Evolutionary conservation across 2,113 vertebrate genomes (phyloP), one percentile per base, ranked within the genome.

Genomic region (Salvelinus namaycush): DNA sequence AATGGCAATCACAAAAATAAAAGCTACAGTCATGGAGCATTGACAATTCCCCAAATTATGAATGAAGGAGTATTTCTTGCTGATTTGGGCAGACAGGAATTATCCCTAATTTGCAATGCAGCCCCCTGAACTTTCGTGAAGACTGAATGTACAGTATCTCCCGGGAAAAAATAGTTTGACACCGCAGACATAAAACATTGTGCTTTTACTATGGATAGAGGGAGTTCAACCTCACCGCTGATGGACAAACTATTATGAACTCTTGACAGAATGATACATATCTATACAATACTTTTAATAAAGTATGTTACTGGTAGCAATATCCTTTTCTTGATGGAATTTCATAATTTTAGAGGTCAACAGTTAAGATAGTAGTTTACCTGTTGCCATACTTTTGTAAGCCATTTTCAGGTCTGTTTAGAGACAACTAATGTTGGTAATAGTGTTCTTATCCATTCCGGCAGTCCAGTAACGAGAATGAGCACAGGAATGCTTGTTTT

Each of bases 211-310:
- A 11, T 44, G 39, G 8, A 11, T 44, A 44, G 54, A 57, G 18
- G 39, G 73, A 81, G 18, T 16, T 39, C 65, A 73, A 24, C 74
- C 12, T 11, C 51, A 24, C 20, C 22, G 48, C 76, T 12, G 75
- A 77, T 60, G 72, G 75, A 29, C 65, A 31, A 75, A 69, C 51
- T 64, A 74, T 81, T 86, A 90, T 84, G 81, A 89, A 71, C 70
- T 80, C 76, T 66, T 59, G 26, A 34, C 76, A 78, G 72, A 68
- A 68, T 73, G 29, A 82, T 73, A 68, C 79, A 79, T 82, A 84
- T 66, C 76, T 74, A 74, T 76, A 59, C 71, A 64, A 59, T n/a
- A 75, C 31, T 68, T 54, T 79, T 39, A 71, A 64, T 79, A 69
- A 87, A 82, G 75, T 74, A 68, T 29, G 76, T 83, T 84, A 83